Evolutionary conservation across 2,888 invertebrate species (phyloP), one percentile per base, ranked within the genome.

Genomic region (Epinotia ramella): DNA sequence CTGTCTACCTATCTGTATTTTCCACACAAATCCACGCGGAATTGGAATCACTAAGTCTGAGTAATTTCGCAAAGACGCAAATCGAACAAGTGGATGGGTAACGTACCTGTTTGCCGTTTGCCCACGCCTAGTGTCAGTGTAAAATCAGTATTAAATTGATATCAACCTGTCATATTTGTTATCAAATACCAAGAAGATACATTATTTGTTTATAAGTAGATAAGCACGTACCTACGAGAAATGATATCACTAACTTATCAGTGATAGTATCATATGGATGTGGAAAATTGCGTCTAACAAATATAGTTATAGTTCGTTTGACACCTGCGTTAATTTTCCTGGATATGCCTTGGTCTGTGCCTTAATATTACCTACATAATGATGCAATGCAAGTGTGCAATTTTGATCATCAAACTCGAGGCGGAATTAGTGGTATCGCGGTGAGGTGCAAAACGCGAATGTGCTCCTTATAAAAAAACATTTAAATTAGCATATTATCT

Each of bases 131-230:
- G 20, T 44, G 40, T 53, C 60, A 44, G 60, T 66, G 73, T 67
- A 62, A 73, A 73, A 56, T 73, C 62, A 68, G 62, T 46, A 56
- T 68, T 68, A 68, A 63, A 70, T 70, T 65, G 64, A 74, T 74
- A 74, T 70, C 64, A 75, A 75, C 75, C 75, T 75, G 70, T 70
- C 70, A 64, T 53, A 60, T 53, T 70, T 70, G 33, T 75, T 70
- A 75, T 75, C 75, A 65, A 75, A 75, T 65, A 75, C 65, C 59
- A 13, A 49, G 75, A 70, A 65, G 75, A 75, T 75, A 75, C 65
- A 65, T 53, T 75, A 75, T 75, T 75, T 75, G 75, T 70, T 70
- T 75, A 70, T 65, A 40, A 70, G 59, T 49, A 70, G 75, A 70
- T 70, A 75, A 66, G 75, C 70, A 70, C 75, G 70, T 66, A 70